Conservation (phyloP, 1,140 invertebrate genomes). For the Lepidurus packardi region DNA sequence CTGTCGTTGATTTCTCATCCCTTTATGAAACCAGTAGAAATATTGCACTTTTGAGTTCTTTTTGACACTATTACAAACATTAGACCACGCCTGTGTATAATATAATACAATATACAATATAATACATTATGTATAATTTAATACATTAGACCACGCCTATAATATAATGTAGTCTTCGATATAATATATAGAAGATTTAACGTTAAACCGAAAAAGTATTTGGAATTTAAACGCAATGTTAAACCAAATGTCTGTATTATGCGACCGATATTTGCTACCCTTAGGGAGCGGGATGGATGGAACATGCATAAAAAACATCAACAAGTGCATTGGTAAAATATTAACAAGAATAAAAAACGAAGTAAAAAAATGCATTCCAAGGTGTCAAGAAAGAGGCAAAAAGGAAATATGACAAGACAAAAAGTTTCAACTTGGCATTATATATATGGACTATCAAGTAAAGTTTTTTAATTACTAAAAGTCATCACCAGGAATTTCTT, state of each 20-base stretch:
- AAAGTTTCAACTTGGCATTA: background rate
- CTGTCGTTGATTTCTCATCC: no score
- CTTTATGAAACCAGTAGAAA: no score
- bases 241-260: constrained; percentile 3
- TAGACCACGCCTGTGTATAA: no score
- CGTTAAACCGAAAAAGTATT: no score
- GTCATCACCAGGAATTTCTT: background rate
- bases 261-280: constrained; percentile 9
- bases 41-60: no score
- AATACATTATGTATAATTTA: no score
- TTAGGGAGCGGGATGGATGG: constrained; percentile 20
- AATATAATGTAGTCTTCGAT: no score
- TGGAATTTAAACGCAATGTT: background rate
- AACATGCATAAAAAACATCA: constrained; percentile 17
- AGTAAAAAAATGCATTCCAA: background rate
- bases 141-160: no score
- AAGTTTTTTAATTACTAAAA: background rate
- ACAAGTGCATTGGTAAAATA: background rate
- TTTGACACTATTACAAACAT: no score
- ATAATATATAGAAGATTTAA: no score
- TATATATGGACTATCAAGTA: constrained; percentile 13
- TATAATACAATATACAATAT: no score
- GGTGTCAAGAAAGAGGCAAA: constrained; percentile 12
- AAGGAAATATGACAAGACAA: background rate
- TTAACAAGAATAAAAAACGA: background rate